These are phyloP conservation scores for Cephus nigrinus DNA, from an alignment of 2,888 invertebrate genomes.

Conservation along the genomic window DNA sequence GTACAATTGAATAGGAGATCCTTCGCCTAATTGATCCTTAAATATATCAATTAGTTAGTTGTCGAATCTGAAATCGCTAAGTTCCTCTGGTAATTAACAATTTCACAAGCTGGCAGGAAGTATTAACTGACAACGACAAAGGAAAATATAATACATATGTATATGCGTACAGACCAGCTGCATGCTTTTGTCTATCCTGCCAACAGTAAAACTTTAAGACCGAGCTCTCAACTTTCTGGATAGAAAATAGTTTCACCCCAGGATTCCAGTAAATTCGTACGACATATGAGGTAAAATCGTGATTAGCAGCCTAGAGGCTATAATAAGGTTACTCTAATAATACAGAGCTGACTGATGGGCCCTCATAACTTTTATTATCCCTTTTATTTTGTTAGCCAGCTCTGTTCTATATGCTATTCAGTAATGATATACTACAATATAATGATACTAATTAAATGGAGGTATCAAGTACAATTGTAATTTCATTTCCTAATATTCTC, in stretches of 20 bases:
- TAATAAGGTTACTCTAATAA: neutral
- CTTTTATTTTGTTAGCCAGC: neutral
- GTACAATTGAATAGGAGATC: neutral
- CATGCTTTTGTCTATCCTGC: neutral
- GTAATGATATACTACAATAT: neutral
- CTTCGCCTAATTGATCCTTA: neutral
- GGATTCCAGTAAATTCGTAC: neutral
- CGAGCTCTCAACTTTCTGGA: neutral
- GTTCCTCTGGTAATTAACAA: neutral
- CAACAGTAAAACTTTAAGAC: neutral
- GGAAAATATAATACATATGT: neutral
- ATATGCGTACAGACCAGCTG: neutral
- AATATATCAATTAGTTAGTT: neutral
- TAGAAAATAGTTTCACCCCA: neutral
- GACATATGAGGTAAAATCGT: conserved; percentile 4
- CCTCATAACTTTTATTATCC: neutral
- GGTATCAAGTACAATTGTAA: neutral
- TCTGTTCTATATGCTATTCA: neutral
- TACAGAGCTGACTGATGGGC: neutral
- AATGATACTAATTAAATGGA: neutral
- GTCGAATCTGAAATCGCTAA: neutral
- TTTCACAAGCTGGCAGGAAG: neutral
- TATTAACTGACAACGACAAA: neutral
- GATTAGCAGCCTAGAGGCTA: neutral
- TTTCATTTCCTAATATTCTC: neutral